Conservation (phyloP, 2,888 invertebrate genomes). For the Disparrhopalites patrizii region DNA sequence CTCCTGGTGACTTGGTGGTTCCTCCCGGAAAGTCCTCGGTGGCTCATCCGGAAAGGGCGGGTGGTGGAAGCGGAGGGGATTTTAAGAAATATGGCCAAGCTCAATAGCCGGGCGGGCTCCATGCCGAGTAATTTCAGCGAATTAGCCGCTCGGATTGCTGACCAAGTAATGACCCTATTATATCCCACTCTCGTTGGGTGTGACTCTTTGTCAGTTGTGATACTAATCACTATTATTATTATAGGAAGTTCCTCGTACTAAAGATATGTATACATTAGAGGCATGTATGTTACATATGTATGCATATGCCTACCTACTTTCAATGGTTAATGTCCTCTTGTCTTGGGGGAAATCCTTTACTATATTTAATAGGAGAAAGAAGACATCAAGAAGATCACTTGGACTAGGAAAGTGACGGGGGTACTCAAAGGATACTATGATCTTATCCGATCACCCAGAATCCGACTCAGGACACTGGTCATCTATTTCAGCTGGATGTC, state of each 20-base stretch:
- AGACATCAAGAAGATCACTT: slow-evolving; percentile 29
- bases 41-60: slow-evolving; percentile 36
- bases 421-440: slow-evolving; percentile 34
- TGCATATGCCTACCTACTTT: too few species aligned
- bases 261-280: background rate
- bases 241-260: background rate
- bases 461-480: slow-evolving; percentile 34
- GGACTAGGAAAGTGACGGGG: slow-evolving; percentile 28
- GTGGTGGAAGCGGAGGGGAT: slow-evolving; percentile 35
- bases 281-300: background rate
- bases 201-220: background rate
- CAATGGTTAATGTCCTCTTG: background rate
- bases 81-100: slow-evolving; percentile 30
- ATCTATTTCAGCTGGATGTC: slow-evolving; percentile 41
- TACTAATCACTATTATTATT: background rate
- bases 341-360: too few species aligned
- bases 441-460: slow-evolving; percentile 30
- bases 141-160: slow-evolving; percentile 32
- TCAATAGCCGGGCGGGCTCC: slow-evolving; percentile 23
- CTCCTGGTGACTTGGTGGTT: slow-evolving; percentile 36
- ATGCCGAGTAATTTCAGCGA: slow-evolving; percentile 35
- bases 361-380: slow-evolving; percentile 37
- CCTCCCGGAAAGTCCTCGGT: slow-evolving; percentile 36
- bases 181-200: background rate
- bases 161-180: slow-evolving; percentile 27